Evolutionary conservation across 1,140 invertebrate genomes (phyloP).

Genomic region (Odontomachus brunneus): DNA sequence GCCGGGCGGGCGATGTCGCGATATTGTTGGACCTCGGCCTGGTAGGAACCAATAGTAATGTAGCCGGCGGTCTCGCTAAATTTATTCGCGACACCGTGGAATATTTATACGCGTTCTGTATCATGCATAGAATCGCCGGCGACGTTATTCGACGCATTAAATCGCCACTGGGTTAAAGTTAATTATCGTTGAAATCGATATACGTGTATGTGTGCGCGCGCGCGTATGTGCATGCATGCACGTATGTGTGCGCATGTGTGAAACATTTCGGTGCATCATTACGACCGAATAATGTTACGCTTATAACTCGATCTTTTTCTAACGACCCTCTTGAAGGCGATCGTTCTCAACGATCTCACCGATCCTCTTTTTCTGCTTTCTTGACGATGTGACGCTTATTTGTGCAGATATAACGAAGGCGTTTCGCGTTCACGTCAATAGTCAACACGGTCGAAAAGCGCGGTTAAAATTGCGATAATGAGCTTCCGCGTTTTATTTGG

Average conservation of each 20-base stretch:
- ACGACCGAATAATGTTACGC: slow-evolving; percentile 9
- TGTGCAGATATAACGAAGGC: no score
- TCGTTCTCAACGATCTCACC: not conserved
- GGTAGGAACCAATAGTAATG: slow-evolving; percentile 44
- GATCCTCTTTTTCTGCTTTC: not conserved
- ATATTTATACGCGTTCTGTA: slow-evolving; percentile 55
- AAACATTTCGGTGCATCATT: slow-evolving; percentile 26
- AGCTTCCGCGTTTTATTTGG: not conserved
- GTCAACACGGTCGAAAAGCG: not conserved
- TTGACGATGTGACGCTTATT: not conserved
- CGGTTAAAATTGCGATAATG: slow-evolving; percentile 6
- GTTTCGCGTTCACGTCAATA: not conserved
- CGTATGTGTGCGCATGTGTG: not conserved
- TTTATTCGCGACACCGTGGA: slow-evolving; percentile 50
- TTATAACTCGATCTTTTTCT: not conserved
- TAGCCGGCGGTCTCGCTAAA: slow-evolving; percentile 41
- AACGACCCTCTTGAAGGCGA: not conserved
- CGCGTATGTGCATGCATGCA: not conserved
- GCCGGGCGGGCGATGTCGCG: slow-evolving; percentile 15
- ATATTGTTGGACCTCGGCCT: slow-evolving; percentile 44
- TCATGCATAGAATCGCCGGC: slow-evolving; percentile 49
- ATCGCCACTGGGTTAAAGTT: slow-evolving; percentile 44
- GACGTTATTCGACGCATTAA: slow-evolving; percentile 32
- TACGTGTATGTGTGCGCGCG: not conserved
- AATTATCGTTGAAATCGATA: slow-evolving; percentile 44